A percentile compares a stretch with the other conserved stretches of the same genome.
Conservation (phyloP, 2,113 vertebrate species). For the Arvicanthis niloticus region DNA sequence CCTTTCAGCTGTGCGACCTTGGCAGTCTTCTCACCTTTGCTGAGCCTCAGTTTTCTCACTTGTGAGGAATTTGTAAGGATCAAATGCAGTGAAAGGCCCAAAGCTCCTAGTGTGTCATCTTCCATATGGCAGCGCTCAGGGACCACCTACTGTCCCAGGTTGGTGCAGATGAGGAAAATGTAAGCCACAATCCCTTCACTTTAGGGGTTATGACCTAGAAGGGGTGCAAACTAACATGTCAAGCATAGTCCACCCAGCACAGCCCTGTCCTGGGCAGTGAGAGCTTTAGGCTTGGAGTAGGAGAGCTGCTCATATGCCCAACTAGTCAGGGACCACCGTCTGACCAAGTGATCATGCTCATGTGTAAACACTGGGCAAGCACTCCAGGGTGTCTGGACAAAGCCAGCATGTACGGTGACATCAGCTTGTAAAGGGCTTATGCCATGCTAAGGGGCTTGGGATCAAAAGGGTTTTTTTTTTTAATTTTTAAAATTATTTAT, state of each 20-base stretch:
- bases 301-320: not conserved
- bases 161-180: not conserved
- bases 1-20: not conserved
- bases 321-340: not conserved
- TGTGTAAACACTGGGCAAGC: not conserved
- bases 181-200: not conserved
- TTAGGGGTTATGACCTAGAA: not conserved
- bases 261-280: not conserved
- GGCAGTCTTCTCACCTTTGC: not conserved
- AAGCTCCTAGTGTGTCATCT: not conserved
- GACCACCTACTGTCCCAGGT: not conserved
- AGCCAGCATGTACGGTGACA: not conserved
- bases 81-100: not conserved
- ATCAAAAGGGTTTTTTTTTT: not conserved
- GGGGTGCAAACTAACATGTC: not conserved
- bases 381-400: not conserved
- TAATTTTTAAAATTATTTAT: no score
- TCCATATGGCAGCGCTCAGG: not conserved
- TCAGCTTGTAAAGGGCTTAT: not conserved
- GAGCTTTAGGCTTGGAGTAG: not conserved
- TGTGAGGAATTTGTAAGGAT: constrained; percentile 10
- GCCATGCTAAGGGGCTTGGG: not conserved
- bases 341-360: not conserved
- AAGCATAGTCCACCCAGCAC: not conserved
- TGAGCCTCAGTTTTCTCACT: not conserved